Conservation (phyloP, 2,888 invertebrate species). For the Epirrhoe tristata region DNA sequence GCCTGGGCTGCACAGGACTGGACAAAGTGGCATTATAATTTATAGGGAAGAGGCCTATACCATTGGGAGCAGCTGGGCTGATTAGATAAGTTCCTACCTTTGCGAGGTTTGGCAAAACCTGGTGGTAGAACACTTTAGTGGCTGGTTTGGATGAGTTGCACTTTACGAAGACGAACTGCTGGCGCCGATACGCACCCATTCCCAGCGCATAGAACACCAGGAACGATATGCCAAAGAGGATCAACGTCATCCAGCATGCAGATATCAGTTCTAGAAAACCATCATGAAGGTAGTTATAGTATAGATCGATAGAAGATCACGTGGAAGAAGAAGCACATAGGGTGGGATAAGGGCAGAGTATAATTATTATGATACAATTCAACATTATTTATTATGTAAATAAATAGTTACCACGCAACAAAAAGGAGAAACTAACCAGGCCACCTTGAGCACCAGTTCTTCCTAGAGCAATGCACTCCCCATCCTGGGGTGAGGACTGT, state of each 20-base stretch:
- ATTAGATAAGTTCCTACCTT: background rate
- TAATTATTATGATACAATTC: too few species aligned
- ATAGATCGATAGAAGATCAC: too few species aligned
- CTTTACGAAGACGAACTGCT: conserved; percentile 59
- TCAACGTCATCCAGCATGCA: conserved; percentile 75
- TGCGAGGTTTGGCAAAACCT: conserved; percentile 50
- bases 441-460: conserved; percentile 65
- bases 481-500: conserved; percentile 52
- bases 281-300: background rate
- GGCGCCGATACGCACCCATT: conserved; percentile 62
- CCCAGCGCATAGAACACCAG: conserved; percentile 69
- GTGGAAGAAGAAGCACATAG: too few species aligned
- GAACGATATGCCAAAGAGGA: conserved; percentile 69
- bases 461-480: conserved; percentile 60
- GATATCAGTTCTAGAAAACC: conserved; percentile 72
- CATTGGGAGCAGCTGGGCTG: too few species aligned
- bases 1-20: too few species aligned
- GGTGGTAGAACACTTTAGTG: conserved; percentile 68
- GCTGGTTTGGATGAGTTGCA: conserved; percentile 61
- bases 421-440: conserved; percentile 74
- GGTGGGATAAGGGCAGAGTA: too few species aligned
- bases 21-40: too few species aligned
- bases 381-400: too few species aligned
- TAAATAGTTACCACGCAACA: too few species aligned
- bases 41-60: background rate